A percentile compares a stretch with the other conserved stretches of the same genome.
phyloP scores from a whole-genome alignment of 2,797 vertebrate genomes.

The Thaleichthys pacificus region DNA sequence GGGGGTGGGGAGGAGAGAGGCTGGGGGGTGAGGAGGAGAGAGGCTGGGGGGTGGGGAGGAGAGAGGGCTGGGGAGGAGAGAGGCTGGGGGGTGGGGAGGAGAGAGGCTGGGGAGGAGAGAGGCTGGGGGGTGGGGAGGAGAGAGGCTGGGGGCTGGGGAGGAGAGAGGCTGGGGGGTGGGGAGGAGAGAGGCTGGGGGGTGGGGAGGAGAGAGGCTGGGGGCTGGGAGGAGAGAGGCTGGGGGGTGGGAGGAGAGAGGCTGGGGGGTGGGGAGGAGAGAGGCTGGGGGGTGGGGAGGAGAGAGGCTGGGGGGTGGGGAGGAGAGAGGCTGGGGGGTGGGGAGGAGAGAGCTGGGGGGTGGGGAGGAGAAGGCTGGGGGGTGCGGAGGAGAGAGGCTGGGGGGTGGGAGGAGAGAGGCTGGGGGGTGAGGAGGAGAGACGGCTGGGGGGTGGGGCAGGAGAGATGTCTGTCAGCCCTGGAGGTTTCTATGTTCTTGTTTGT shows the following conservation, averaged over 20 bases:
- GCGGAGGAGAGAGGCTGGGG: constrained; percentile 24
- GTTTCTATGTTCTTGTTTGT: constrained; percentile 11
- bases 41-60: constrained; percentile 51
- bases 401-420: constrained; percentile 57
- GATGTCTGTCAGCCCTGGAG: constrained; percentile 1
- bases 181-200: constrained; percentile 47
- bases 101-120: too few species aligned
- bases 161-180: constrained; percentile 57
- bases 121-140: constrained; percentile 51
- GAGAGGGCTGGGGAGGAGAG: too few species aligned
- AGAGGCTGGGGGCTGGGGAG: too few species aligned
- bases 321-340: constrained; percentile 57
- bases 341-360: constrained; percentile 62
- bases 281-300: constrained; percentile 52
- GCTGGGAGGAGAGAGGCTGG: constrained; percentile 31
- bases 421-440: constrained; percentile 51
- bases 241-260: constrained; percentile 58
- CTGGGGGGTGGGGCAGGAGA: constrained; percentile 51
- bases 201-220: too few species aligned
- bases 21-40: too few species aligned
- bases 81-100: constrained; percentile 51
- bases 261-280: constrained; percentile 57
- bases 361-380: constrained; percentile 23
- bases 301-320: too few species aligned
- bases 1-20: constrained; percentile 59